These are phyloP conservation scores for Pterocles gutturalis DNA, from an alignment of 2,113 vertebrate genomes.

Conservation along the genomic window DNA sequence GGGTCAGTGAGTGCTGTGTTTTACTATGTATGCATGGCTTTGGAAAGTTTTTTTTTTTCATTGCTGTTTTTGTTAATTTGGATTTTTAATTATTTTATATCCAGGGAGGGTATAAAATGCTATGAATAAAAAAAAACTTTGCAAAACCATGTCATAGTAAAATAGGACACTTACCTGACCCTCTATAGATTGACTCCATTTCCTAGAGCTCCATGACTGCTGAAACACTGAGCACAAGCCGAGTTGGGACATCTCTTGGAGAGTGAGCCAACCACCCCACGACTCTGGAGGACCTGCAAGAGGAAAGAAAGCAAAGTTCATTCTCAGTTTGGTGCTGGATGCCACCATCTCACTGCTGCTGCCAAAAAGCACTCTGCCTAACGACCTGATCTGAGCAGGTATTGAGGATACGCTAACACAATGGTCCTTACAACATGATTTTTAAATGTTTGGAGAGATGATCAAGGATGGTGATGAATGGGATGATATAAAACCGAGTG, in stretches of 20 bases:
- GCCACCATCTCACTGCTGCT: neutral
- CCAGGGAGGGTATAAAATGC: slow-evolving; percentile 46
- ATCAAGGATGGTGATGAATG: slow-evolving; percentile 10
- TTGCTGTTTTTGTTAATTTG: neutral
- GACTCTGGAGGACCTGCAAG: slow-evolving; percentile 55
- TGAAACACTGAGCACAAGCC: slow-evolving; percentile 32
- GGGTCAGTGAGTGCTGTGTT: slow-evolving; percentile 54
- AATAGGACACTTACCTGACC: slow-evolving; percentile 64
- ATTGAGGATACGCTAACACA: neutral
- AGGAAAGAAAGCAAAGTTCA: slow-evolving; percentile 45
- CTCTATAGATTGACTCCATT: slow-evolving; percentile 52
- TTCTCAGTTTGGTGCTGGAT: neutral
- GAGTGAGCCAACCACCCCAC: slow-evolving; percentile 34
- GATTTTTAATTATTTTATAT: slow-evolving; percentile 33
- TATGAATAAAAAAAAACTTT: slow-evolving; percentile 66
- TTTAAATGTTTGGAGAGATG: neutral
- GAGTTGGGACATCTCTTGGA: slow-evolving; percentile 51
- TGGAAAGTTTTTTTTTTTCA: slow-evolving; percentile 68
- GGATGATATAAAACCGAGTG: neutral
- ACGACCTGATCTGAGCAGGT: neutral
- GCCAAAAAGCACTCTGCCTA: neutral
- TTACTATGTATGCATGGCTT: slow-evolving; percentile 73
- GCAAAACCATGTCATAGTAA: slow-evolving; percentile 76
- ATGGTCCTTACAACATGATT: neutral
- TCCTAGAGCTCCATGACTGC: slow-evolving; percentile 32